Conservation (phyloP, 2,888 invertebrate genomes). For the Drosophila yooni region DNA sequence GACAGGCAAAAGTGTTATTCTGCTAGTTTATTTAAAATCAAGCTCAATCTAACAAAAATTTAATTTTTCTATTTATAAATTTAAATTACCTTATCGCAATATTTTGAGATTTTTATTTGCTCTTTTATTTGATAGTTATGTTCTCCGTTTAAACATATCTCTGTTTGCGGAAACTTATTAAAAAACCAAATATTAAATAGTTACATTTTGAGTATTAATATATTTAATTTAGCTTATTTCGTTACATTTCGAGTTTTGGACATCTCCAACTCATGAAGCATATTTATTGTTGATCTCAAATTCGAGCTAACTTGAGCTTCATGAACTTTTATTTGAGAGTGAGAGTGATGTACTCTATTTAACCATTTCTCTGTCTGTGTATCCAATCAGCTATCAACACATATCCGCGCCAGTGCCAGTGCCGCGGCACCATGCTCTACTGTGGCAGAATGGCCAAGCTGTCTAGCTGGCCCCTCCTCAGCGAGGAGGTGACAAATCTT, state of each 20-base stretch:
- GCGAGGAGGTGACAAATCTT: slow-evolving; percentile 80
- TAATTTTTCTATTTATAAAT: not conserved
- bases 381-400: slow-evolving; percentile 77
- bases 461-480: slow-evolving; percentile 71
- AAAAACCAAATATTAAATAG: too few relatives aligned
- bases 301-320: not conserved
- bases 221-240: too few relatives aligned
- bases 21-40: not conserved
- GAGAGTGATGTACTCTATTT: not conserved
- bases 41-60: not conserved
- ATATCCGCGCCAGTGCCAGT: slow-evolving; percentile 83
- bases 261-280: not conserved
- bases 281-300: not conserved
- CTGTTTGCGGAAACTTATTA: not conserved
- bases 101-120: not conserved
- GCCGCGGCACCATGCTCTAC: slow-evolving; percentile 73
- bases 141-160: not conserved
- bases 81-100: not conserved
- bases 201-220: too few relatives aligned
- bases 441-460: slow-evolving; percentile 76
- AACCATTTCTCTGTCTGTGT: not conserved
- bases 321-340: not conserved
- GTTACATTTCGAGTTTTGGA: not conserved
- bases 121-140: too few relatives aligned
- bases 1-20: not conserved